These are phyloP conservation scores for Cephonodes hylas DNA, from an alignment of 2,888 invertebrate genomes.

Conservation along the genomic window DNA sequence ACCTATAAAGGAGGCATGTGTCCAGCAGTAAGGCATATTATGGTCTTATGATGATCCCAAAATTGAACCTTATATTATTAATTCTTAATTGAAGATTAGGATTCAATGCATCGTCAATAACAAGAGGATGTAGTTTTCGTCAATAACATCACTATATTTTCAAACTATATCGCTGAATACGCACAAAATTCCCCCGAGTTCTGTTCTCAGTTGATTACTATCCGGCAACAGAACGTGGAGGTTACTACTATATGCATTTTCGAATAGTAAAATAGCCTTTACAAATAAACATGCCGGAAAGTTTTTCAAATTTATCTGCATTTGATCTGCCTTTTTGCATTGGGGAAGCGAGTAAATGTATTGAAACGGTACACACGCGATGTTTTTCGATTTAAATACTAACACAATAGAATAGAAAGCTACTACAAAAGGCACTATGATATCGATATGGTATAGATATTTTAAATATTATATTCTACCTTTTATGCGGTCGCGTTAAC, in stretches of 20 bases:
- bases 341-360: neutral
- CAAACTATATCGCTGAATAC: neutral
- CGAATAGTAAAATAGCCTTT: neutral
- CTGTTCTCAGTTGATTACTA: neutral
- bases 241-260: neutral
- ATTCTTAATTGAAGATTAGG: neutral
- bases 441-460: no score
- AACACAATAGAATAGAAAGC: no score
- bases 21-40: no score
- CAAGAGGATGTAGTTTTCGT: neutral
- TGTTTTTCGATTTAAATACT: no score
- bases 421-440: no score
- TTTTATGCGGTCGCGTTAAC: no score
- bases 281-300: neutral
- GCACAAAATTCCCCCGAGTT: neutral
- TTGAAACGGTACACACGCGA: neutral
- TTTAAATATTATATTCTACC: no score
- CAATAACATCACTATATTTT: neutral
- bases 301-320: neutral
- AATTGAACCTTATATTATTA: no score
- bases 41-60: no score
- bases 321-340: neutral
- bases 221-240: neutral
- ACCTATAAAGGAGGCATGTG: no score
- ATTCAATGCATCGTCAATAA: neutral